These are phyloP conservation scores for Betta splendens DNA, from an alignment of 2,797 vertebrate species.

Conservation along the genomic window DNA sequence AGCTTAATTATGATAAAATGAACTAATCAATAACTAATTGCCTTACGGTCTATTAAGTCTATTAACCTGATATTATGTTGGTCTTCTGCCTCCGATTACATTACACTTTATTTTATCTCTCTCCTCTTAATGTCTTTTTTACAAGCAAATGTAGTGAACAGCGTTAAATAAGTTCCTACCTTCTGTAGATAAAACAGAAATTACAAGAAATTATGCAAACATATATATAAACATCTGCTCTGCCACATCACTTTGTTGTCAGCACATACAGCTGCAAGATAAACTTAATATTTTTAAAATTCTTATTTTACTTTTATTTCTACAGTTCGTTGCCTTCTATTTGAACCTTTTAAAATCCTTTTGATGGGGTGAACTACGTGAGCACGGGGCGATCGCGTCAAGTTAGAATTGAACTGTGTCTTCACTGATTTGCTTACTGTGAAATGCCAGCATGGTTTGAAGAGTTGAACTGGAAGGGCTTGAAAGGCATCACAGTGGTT, in stretches of 20 bases:
- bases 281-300: too few species aligned
- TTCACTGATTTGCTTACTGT: background rate
- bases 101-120: background rate
- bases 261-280: too few species aligned
- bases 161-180: too few species aligned
- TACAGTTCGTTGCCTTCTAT: too few species aligned
- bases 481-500: conserved; percentile 11
- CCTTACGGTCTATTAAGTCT: conserved; percentile 38
- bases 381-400: conserved; percentile 1
- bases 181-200: too few species aligned
- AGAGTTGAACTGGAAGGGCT: too few species aligned
- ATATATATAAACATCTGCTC: too few species aligned
- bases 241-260: too few species aligned
- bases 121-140: background rate
- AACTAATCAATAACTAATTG: conserved; percentile 46
- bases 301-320: too few species aligned
- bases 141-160: too few species aligned
- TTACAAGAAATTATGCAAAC: too few species aligned
- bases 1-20: conserved; percentile 55
- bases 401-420: background rate
- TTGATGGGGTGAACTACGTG: background rate
- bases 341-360: too few species aligned
- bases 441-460: background rate
- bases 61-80: conserved; percentile 22
- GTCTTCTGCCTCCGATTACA: conserved; percentile 8